Conservation (phyloP, 2,113 vertebrate genomes). For the Rhineura floridana region DNA sequence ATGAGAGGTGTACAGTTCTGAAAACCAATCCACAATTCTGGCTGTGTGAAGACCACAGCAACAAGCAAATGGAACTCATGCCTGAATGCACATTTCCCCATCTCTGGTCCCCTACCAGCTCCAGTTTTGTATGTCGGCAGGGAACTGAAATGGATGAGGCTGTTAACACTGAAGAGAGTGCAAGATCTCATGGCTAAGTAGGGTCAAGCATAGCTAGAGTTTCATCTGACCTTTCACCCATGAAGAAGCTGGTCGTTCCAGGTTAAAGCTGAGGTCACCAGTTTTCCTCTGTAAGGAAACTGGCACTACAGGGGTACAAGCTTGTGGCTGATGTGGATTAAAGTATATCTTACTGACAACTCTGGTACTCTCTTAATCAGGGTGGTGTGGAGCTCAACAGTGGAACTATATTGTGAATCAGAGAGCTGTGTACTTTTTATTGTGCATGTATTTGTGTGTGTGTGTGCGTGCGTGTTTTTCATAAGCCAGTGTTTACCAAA, state of each 20-base stretch:
- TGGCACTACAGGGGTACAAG: constrained; percentile 20
- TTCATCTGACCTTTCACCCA: constrained; percentile 49
- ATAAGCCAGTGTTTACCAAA: background rate
- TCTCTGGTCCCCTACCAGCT: background rate
- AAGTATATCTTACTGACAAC: constrained; percentile 4
- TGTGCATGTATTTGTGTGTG: background rate
- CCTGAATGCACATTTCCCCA: background rate
- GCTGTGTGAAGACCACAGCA: constrained; percentile 3
- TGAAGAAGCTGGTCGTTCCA: constrained; percentile 39
- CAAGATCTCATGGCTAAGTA: constrained; percentile 24
- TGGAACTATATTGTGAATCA: background rate
- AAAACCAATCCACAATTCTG: background rate
- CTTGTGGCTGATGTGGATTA: background rate
- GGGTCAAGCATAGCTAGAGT: constrained; percentile 36
- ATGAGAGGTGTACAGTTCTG: background rate
- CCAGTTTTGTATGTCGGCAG: constrained; percentile 6
- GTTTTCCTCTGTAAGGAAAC: constrained; percentile 28
- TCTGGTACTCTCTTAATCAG: background rate
- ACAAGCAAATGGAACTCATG: background rate
- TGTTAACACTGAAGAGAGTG: constrained; percentile 40
- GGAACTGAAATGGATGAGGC: constrained; percentile 47
- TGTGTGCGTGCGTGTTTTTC: background rate
- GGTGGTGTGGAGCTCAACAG: background rate
- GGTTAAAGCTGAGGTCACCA: constrained; percentile 41
- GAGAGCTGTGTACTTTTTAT: background rate